Evolutionary conservation across 1,140 invertebrate genomes (phyloP).

Genomic region (Drosophila albomicans): DNA sequence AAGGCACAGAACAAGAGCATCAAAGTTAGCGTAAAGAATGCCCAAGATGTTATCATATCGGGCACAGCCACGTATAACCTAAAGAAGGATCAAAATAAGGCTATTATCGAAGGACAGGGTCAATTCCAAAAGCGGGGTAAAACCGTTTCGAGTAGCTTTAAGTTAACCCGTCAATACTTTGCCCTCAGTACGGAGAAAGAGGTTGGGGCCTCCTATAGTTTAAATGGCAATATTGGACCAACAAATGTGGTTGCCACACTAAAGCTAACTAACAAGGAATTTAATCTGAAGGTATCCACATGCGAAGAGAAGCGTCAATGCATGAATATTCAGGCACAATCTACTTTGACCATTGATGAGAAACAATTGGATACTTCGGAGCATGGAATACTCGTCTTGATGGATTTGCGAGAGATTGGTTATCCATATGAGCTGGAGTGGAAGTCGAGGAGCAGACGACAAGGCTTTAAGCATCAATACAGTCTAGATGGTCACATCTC

Average conservation of each 20-base stretch:
- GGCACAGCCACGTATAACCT: constrained; percentile 89
- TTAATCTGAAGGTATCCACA: constrained; percentile 89
- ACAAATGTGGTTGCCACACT: constrained; percentile 87
- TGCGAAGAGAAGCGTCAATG: constrained; percentile 92
- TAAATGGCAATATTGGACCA: constrained; percentile 86
- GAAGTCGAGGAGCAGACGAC: constrained; percentile 87
- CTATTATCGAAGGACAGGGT: constrained; percentile 89
- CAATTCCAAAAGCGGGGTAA: constrained; percentile 87
- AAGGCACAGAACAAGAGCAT: constrained; percentile 88
- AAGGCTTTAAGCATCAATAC: constrained; percentile 87
- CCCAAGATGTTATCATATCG: constrained; percentile 88
- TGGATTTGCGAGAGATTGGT: constrained; percentile 90
- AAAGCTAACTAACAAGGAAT: constrained; percentile 89
- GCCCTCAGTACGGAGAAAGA: constrained; percentile 87
- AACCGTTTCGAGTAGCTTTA: constrained; percentile 89
- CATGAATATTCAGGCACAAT: constrained; percentile 89
- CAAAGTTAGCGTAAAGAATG: constrained; percentile 87
- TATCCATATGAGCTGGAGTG: constrained; percentile 90
- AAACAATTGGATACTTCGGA: constrained; percentile 80
- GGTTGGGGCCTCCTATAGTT: constrained; percentile 87
- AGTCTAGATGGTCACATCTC: constrained; percentile 89
- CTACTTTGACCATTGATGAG: constrained; percentile 66
- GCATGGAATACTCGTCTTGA: constrained; percentile 86
- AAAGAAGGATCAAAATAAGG: constrained; percentile 89
- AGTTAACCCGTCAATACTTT: constrained; percentile 88